Evolutionary conservation across 2,888 invertebrate species (phyloP).

Genomic region (Drosophila colorata): DNA sequence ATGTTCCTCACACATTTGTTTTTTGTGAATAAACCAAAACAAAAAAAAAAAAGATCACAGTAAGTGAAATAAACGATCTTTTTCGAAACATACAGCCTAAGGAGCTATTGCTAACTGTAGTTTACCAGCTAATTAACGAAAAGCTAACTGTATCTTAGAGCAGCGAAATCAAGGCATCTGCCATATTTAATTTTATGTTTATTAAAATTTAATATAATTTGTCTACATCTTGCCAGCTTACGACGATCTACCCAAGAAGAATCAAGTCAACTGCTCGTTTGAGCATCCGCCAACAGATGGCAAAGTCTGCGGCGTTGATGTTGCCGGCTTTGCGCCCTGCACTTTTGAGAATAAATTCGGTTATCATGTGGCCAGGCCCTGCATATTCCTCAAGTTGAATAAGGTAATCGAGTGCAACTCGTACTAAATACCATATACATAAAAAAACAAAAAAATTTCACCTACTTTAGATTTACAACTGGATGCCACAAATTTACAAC

Average conservation of each 20-base stretch:
- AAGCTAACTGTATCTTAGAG: background rate
- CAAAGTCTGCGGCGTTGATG: constrained; percentile 93
- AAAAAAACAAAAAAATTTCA: background rate
- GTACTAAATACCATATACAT: background rate
- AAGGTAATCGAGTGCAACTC: constrained; percentile 88
- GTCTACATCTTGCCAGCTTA: constrained; percentile 73
- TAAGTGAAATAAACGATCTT: constrained; percentile 53
- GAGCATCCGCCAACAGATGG: constrained; percentile 88
- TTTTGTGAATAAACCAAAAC: constrained; percentile 33
- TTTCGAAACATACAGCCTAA: background rate
- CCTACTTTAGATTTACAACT: constrained; percentile 92
- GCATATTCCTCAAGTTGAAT: constrained; percentile 98
- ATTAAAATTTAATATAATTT: no score
- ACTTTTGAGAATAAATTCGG: constrained; percentile 92
- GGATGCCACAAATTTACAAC: constrained; percentile 93
- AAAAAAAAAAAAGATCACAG: constrained; percentile 58
- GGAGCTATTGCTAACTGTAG: constrained; percentile 29
- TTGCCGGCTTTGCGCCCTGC: constrained; percentile 91
- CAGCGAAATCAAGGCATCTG: background rate
- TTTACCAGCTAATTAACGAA: background rate
- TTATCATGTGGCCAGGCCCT: constrained; percentile 94
- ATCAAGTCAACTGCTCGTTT: constrained; percentile 89
- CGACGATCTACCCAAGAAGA: constrained; percentile 86
- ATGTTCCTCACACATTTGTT: constrained; percentile 33
- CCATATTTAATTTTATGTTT: background rate